Evolutionary conservation across 2,113 vertebrate species (phyloP), one percentile per base, ranked within the genome.

Genomic region (Lophius piscatorius): DNA sequence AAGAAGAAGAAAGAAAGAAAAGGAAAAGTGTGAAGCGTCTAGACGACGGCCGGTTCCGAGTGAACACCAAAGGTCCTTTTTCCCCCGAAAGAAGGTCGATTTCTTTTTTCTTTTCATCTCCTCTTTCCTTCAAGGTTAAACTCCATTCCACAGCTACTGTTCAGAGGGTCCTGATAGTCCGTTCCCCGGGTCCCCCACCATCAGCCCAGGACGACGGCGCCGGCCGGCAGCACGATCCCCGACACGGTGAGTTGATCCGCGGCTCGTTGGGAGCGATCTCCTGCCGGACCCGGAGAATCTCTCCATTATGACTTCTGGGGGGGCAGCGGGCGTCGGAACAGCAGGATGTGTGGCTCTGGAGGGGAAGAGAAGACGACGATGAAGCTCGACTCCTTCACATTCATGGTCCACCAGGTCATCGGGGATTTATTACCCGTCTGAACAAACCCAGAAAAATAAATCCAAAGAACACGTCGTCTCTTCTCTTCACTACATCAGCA

Each of bases 311-410:
- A 70, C 54, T 90, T 88, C 17, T 56, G 80, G 44, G 47, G 45
- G 26, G 90, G 50, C 1, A 91, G 75, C 10, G 89, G 88, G 3
- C 91, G 90, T 6, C 91, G 79, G 66, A 93, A 93, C 17, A 93
- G 82, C 70, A 93, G 76, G 62, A 93, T 93, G 76, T 93, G 92
- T 0, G 92, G 92, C 66, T 93, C 92, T 93, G 42, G 1, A 24
- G 9, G 41, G 9, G 13, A 9, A 51, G 26, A 52, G 7, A 31
- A 36, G 2, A 48, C 23, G 36, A 62, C 36, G 39, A 14, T 20
- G 1, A 28, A 9, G 18, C 14, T 7, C 20, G 14, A 44, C 13
- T n/a, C n/a, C n/a, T n/a, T n/a, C n/a, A n/a, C n/a, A n/a, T n/a
- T n/a, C n/a, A n/a, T n/a, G n/a, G n/a, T n/a, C n/a, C n/a, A n/a